These are phyloP conservation scores for Pseudorhiza aurosa DNA, from an alignment of 30 jellyfish, hydroid and myxozoan genomes.

Conservation along the genomic window DNA sequence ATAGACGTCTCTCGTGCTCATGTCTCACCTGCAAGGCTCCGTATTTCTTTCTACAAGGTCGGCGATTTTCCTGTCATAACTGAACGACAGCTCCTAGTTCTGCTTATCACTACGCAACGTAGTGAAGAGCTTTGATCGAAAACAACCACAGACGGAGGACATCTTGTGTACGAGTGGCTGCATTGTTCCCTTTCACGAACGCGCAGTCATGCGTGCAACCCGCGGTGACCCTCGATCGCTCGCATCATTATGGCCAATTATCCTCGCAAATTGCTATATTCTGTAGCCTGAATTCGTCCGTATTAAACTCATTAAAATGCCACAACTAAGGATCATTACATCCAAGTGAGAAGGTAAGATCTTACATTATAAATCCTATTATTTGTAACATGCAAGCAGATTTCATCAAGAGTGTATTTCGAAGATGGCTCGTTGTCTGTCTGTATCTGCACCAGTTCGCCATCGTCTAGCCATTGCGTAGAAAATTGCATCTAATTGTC, in stretches of 20 bases:
- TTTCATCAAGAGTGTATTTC: too few species aligned
- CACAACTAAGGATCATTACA: not conserved
- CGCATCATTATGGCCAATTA: slow-evolving; percentile 66
- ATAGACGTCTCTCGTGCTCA: not conserved
- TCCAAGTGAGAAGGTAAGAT: slow-evolving; percentile 3
- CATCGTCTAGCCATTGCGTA: too few species aligned
- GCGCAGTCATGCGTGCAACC: slow-evolving; percentile 69
- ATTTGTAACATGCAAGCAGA: too few species aligned
- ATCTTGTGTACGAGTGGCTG: slow-evolving; percentile 4
- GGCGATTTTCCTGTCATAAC: not conserved
- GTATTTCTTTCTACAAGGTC: not conserved
- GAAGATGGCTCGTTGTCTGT: too few species aligned
- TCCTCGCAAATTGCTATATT: not conserved
- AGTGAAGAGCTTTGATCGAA: slow-evolving; percentile 2
- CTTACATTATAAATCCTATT: not conserved
- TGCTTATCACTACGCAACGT: not conserved
- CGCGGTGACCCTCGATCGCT: slow-evolving; percentile 63
- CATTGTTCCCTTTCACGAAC: slow-evolving; percentile 11
- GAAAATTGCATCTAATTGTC: too few species aligned
- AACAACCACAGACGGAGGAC: slow-evolving; percentile 3
- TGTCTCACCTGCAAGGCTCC: not conserved
- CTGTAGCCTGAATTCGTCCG: not conserved
- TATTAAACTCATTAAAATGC: not conserved
- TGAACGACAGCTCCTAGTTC: not conserved
- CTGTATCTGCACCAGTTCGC: too few species aligned